Percentiles rank a stretch among this genome's conserved stretches.
phyloP scores from a whole-genome alignment of 2,797 vertebrate genomes.

The Mareca strepera region DNA sequence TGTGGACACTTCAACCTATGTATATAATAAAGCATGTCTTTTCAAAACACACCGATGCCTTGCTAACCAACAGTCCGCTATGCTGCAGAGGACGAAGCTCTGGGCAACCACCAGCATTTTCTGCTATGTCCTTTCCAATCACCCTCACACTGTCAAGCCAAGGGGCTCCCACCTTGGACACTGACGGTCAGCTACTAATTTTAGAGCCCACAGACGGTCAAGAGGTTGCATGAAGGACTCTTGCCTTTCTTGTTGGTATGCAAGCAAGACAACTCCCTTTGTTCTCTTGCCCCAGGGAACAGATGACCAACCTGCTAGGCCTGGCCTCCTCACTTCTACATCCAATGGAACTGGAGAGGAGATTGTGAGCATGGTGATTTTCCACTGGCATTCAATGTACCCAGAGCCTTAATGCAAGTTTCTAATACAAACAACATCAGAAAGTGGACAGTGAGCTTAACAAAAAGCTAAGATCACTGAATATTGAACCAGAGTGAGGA shows the following conservation, averaged over 20 bases:
- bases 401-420: neutral
- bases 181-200: neutral
- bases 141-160: neutral
- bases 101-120: neutral
- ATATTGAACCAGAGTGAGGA: neutral
- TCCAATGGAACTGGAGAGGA: neutral
- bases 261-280: neutral
- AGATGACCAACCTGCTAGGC: neutral
- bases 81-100: neutral
- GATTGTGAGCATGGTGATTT: neutral
- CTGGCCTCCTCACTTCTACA: neutral
- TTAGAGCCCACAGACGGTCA: rapidly evolving
- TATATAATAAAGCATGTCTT: neutral
- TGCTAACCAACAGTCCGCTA: neutral
- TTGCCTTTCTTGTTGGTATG: neutral
- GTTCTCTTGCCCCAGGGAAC: neutral
- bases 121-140: neutral
- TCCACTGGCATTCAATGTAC: neutral
- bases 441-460: neutral
- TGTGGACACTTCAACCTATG: neutral
- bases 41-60: neutral
- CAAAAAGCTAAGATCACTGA: neutral
- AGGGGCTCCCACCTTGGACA: neutral
- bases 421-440: neutral
- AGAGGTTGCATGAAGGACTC: neutral